These are phyloP conservation scores for Phyllopteryx taeniolatus DNA, from an alignment of 2,113 vertebrate genomes.

Conservation along the genomic window DNA sequence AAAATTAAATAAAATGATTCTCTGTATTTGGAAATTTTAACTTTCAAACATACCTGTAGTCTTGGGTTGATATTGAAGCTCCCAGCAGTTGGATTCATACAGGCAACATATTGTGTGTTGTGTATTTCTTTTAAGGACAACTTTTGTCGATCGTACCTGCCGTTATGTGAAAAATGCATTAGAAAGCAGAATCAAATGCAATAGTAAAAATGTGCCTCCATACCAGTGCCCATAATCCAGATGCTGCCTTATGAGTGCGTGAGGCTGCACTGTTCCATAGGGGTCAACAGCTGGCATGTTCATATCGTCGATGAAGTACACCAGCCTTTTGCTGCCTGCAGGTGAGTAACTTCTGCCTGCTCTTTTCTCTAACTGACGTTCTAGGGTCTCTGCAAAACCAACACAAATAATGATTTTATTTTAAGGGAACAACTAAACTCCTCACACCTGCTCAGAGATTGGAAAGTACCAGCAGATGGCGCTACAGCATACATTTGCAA, in stretches of 20 bases:
- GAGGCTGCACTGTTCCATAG: constrained; percentile 74
- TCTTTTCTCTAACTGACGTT: constrained; percentile 79
- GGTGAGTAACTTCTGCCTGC: constrained; percentile 72
- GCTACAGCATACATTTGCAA: constrained; percentile 40
- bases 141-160: constrained; percentile 80
- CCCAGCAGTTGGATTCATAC: constrained; percentile 80
- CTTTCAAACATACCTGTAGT: constrained; percentile 71
- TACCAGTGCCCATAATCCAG: constrained; percentile 78
- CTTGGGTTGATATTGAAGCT: constrained; percentile 79
- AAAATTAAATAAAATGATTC: constrained; percentile 4
- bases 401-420: not conserved
- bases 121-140: constrained; percentile 77
- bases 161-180: not conserved
- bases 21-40: constrained; percentile 9
- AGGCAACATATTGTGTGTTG: constrained; percentile 78
- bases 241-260: constrained; percentile 75
- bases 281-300: constrained; percentile 77
- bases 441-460: not conserved
- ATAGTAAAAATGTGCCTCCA: constrained; percentile 19
- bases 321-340: constrained; percentile 73
- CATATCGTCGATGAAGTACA: constrained; percentile 80
- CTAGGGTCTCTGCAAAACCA: constrained; percentile 70
- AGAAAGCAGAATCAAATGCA: not conserved
- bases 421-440: not conserved
- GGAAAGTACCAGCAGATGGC: constrained; percentile 61